Percentiles rank a stretch among this genome's conserved stretches.
These are phyloP conservation scores for Spea hammondii DNA, from an alignment of 2,797 vertebrate genomes.

Conservation along the genomic window DNA sequence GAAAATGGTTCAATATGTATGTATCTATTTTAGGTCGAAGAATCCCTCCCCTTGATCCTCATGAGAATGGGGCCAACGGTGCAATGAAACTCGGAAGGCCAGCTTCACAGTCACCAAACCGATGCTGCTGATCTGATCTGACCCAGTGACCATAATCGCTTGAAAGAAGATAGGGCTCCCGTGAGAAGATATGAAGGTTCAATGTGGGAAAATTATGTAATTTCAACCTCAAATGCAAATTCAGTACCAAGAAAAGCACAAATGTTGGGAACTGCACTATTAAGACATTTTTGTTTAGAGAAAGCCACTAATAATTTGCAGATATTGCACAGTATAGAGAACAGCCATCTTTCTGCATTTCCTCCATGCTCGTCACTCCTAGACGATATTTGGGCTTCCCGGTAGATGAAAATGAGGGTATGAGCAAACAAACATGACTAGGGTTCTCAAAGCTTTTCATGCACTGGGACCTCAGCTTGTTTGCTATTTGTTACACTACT, in stretches of 20 bases:
- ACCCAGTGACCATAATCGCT: conserved; percentile 9
- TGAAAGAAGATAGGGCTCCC: neutral
- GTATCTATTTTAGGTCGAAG: conserved; percentile 81
- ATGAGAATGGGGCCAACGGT: conserved; percentile 83
- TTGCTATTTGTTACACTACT: too few species aligned
- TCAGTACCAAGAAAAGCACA: neutral
- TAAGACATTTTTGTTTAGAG: neutral
- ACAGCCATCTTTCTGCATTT: neutral
- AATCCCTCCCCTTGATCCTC: conserved; percentile 89
- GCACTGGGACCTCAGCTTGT: too few species aligned
- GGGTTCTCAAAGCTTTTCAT: too few species aligned
- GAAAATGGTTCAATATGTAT: conserved; percentile 1
- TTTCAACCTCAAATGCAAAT: neutral
- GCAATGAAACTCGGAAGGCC: conserved; percentile 83
- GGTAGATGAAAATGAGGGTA: too few species aligned
- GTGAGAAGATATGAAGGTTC: neutral
- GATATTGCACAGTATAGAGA: neutral
- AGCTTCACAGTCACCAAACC: conserved; percentile 67
- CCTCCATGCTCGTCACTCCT: neutral
- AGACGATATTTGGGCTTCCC: too few species aligned
- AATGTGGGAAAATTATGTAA: neutral
- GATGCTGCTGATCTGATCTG: conserved; percentile 90
- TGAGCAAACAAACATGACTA: too few species aligned
- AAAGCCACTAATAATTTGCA: neutral
- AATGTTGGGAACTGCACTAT: neutral